A percentile compares a stretch with the other conserved stretches of the same genome.
These are phyloP conservation scores for Chrysolina haemoptera DNA, from an alignment of 2,888 invertebrate species.

Conservation along the genomic window DNA sequence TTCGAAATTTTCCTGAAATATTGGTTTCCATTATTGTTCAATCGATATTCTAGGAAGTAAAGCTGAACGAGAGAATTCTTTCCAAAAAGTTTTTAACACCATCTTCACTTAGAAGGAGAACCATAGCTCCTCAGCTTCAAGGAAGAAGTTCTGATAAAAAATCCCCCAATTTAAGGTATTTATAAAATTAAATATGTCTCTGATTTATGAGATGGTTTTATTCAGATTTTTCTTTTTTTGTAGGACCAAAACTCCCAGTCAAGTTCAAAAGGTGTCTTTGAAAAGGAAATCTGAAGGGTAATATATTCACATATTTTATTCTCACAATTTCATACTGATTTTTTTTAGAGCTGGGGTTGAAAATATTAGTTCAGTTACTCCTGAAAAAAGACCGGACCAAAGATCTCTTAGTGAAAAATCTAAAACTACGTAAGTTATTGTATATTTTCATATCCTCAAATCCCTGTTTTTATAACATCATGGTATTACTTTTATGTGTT, in stretches of 20 bases:
- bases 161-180: slow-evolving; percentile 18
- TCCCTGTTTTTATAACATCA: no score
- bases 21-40: not conserved
- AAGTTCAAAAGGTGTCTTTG: not conserved
- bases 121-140: slow-evolving; percentile 16
- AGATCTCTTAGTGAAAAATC: slow-evolving; percentile 16
- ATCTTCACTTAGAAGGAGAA: slow-evolving; percentile 17
- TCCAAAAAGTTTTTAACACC: slow-evolving; percentile 7
- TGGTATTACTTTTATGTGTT: not conserved
- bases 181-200: not conserved
- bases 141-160: slow-evolving; percentile 16
- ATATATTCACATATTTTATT: not conserved
- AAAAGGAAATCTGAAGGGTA: slow-evolving; percentile 20
- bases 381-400: slow-evolving; percentile 10
- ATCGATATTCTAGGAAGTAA: slow-evolving; percentile 20
- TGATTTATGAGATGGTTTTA: not conserved
- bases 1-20: not conserved
- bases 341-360: slow-evolving; percentile 21
- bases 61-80: not conserved
- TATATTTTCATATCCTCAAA: not conserved
- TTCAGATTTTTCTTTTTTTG: slow-evolving; percentile 5
- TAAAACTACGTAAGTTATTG: slow-evolving; percentile 43
- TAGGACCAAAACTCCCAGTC: slow-evolving; percentile 25
- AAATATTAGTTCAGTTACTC: slow-evolving; percentile 1
- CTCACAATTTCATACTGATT: no score